Conservation (phyloP, 1,140 invertebrate genomes). For the Cephus cinctus region DNA sequence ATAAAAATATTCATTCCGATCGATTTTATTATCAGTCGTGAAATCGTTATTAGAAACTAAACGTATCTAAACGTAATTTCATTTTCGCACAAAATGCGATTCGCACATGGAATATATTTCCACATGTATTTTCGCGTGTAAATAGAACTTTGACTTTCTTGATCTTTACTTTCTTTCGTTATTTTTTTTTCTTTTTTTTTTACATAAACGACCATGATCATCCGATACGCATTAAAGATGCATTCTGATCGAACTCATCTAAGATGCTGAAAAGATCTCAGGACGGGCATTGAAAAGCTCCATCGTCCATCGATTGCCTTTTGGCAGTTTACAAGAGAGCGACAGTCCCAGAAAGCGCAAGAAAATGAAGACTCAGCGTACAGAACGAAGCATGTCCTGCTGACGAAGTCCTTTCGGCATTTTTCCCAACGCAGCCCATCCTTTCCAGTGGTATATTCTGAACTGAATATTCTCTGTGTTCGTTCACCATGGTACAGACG, state of each 20-base stretch:
- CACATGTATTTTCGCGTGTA: neutral
- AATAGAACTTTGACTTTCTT: neutral
- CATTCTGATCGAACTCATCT: too few species aligned
- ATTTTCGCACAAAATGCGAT: too few species aligned
- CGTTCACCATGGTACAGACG: conserved; percentile 71
- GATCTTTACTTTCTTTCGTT: neutral
- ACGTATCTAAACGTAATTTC: neutral
- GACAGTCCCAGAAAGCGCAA: neutral
- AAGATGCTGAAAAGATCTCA: neutral
- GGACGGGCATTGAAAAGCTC: neutral
- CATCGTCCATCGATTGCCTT: neutral
- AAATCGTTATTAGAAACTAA: neutral
- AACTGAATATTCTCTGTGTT: conserved; percentile 78
- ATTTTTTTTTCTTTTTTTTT: neutral
- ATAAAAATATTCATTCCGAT: neutral
- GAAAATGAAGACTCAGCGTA: neutral
- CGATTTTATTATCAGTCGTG: neutral
- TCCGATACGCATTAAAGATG: too few species aligned
- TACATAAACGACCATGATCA: too few species aligned
- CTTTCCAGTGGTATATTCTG: conserved; percentile 76
- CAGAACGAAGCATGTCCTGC: conserved; percentile 5
- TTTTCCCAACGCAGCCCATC: conserved; percentile 76
- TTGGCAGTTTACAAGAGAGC: neutral
- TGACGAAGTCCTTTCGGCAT: conserved; percentile 43
- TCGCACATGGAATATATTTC: neutral